Percentiles rank a stretch among this genome's conserved stretches.
Conservation (phyloP, 2,113 vertebrate genomes). For the Cyprinodon brontotheroides region DNA sequence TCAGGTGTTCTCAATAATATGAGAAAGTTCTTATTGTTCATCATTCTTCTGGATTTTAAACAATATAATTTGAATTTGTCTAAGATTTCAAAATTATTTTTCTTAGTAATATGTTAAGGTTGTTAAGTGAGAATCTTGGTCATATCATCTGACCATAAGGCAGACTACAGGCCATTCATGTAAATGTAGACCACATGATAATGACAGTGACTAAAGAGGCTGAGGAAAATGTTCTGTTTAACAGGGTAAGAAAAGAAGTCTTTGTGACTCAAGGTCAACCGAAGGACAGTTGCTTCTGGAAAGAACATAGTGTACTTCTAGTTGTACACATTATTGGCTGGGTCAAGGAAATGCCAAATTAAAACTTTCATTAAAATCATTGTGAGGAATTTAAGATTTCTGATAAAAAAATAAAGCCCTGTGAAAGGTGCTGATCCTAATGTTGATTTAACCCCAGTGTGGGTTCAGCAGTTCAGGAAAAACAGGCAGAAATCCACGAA, state of each 20-base stretch:
- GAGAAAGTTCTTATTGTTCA: too few species aligned
- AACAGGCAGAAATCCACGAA: not conserved
- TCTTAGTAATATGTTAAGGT: not conserved
- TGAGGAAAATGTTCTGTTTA: not conserved
- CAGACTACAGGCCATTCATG: not conserved
- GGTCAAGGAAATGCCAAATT: not conserved
- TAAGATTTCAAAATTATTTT: not conserved
- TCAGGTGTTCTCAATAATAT: too few species aligned
- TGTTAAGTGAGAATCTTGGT: constrained; percentile 3
- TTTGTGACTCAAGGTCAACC: not conserved
- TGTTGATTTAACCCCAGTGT: not conserved
- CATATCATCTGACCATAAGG: not conserved
- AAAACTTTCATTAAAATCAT: not conserved
- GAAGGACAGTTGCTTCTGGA: not conserved
- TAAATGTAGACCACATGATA: constrained; percentile 1
- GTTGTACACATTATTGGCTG: not conserved
- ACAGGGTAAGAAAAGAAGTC: not conserved
- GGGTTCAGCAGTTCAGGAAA: not conserved
- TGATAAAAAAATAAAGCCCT: not conserved
- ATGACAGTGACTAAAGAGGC: not conserved
- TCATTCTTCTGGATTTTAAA: too few species aligned
- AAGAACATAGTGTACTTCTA: constrained; percentile 1
- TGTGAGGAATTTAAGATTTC: not conserved
- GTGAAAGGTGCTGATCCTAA: not conserved
- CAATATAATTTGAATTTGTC: too few species aligned